phyloP scores from a whole-genome alignment of 2,888 invertebrate genomes.

The Sylvicola fuscatus region DNA sequence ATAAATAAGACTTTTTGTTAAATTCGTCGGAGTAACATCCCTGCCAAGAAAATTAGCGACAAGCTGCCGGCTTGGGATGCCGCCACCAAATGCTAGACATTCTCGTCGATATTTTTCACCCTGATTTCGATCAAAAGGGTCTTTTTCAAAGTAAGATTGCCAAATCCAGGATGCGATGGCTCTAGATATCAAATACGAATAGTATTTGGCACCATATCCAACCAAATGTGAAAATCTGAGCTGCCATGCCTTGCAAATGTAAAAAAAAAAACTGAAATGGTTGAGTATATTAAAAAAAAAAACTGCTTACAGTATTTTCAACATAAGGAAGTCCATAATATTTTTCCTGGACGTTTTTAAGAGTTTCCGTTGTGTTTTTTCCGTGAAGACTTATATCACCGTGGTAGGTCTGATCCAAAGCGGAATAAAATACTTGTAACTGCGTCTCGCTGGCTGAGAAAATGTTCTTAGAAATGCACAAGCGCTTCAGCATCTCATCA shows the following conservation, averaged over 20 bases:
- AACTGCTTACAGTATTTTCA: slow-evolving; percentile 47
- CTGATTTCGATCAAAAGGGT: slow-evolving; percentile 54
- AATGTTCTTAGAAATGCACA: slow-evolving; percentile 69
- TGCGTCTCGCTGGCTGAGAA: slow-evolving; percentile 82
- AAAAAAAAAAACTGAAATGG: neutral
- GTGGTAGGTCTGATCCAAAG: slow-evolving; percentile 80
- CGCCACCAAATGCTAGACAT: slow-evolving; percentile 74
- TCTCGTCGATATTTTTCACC: slow-evolving; percentile 61
- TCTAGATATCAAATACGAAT: slow-evolving; percentile 88
- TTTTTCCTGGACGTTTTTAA: slow-evolving; percentile 53
- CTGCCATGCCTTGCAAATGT: slow-evolving; percentile 61
- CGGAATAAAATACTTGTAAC: slow-evolving; percentile 78
- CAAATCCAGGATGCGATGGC: slow-evolving; percentile 87
- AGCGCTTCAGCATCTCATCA: slow-evolving; percentile 50
- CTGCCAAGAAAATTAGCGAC: slow-evolving; percentile 60
- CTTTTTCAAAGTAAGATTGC: slow-evolving; percentile 61
- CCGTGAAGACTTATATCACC: slow-evolving; percentile 18
- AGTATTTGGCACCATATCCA: slow-evolving; percentile 97
- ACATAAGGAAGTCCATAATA: slow-evolving; percentile 80
- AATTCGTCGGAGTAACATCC: slow-evolving; percentile 49
- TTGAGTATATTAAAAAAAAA: slow-evolving; percentile 1
- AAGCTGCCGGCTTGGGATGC: slow-evolving; percentile 55
- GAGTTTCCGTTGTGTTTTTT: slow-evolving; percentile 43
- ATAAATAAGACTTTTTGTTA: slow-evolving; percentile 61
- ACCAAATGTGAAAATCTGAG: slow-evolving; percentile 89